Evolutionary conservation across 2,113 vertebrate species (phyloP).

Genomic region (Clarias batrachus): DNA sequence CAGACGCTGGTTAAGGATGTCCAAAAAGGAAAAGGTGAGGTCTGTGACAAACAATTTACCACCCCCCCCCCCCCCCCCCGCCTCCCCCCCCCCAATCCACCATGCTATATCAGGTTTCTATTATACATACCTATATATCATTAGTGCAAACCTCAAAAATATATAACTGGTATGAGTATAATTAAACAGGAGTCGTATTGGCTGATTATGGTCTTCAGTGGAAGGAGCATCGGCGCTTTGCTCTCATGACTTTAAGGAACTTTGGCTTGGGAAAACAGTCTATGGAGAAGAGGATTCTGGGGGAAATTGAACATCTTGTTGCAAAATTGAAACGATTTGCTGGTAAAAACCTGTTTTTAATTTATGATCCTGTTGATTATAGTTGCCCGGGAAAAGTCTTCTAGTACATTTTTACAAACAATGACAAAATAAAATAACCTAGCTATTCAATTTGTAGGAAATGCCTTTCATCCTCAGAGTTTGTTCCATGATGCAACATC

Average conservation of each 20-base stretch:
- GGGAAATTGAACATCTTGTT: constrained; percentile 64
- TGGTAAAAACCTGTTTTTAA: constrained; percentile 36
- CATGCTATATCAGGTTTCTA: background rate
- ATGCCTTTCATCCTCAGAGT: constrained; percentile 51
- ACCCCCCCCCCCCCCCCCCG: no score
- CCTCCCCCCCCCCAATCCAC: no score
- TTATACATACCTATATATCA: background rate
- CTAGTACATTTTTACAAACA: no score
- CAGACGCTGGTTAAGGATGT: constrained; percentile 57
- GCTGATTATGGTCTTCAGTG: constrained; percentile 62
- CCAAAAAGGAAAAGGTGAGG: constrained; percentile 54
- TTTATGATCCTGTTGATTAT: background rate
- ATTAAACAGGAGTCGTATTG: constrained; percentile 60
- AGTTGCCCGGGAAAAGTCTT: background rate
- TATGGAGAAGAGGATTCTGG: constrained; percentile 70
- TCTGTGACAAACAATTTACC: background rate
- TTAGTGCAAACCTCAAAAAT: background rate
- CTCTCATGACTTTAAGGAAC: constrained; percentile 70
- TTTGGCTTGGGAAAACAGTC: constrained; percentile 80
- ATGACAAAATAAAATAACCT: no score
- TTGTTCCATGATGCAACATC: constrained; percentile 63
- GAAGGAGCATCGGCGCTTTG: constrained; percentile 75
- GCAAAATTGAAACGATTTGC: constrained; percentile 43
- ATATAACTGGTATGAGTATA: background rate
- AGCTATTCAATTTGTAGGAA: constrained; percentile 38